These are phyloP conservation scores for Intellagama lesueurii DNA, from an alignment of 2,797 vertebrate genomes.

Conservation along the genomic window DNA sequence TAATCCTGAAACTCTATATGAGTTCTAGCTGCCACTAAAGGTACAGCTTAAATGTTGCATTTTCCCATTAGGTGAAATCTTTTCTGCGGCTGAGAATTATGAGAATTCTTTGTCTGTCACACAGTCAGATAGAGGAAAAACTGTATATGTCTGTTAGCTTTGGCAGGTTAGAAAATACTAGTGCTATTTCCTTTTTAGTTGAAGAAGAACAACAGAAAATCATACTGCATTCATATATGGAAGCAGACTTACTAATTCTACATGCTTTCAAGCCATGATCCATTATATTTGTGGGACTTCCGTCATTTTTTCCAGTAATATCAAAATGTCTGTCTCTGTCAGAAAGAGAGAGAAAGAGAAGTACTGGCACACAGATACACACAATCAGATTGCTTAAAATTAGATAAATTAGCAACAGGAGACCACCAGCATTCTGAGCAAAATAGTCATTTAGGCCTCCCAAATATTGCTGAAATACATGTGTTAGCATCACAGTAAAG, in stretches of 20 bases:
- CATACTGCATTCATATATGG: background rate
- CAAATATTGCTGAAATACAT: background rate
- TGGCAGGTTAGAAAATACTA: slow-evolving; percentile 42
- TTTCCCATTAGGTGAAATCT: slow-evolving; percentile 55
- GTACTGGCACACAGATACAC: background rate
- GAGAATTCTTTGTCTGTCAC: slow-evolving; percentile 54
- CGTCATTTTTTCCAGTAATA: slow-evolving; percentile 1
- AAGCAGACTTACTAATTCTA: background rate
- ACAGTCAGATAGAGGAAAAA: slow-evolving; percentile 48
- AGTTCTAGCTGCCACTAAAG: slow-evolving; percentile 68
- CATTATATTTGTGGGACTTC: background rate
- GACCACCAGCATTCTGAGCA: background rate
- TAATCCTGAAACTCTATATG: slow-evolving; percentile 58
- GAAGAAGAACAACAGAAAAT: slow-evolving; percentile 4
- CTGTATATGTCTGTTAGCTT: slow-evolving; percentile 35
- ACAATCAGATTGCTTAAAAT: background rate
- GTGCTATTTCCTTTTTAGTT: slow-evolving; percentile 35
- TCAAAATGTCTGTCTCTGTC: background rate
- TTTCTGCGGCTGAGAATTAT: slow-evolving; percentile 44
- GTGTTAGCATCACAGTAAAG: background rate
- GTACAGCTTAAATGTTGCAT: slow-evolving; percentile 65
- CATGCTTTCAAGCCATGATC: background rate
- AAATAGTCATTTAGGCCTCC: background rate
- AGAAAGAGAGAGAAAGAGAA: too few relatives aligned
- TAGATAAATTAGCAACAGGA: background rate